Evolutionary conservation across 1,140 invertebrate genomes (phyloP).

Genomic region (Bombus pyrosoma): DNA sequence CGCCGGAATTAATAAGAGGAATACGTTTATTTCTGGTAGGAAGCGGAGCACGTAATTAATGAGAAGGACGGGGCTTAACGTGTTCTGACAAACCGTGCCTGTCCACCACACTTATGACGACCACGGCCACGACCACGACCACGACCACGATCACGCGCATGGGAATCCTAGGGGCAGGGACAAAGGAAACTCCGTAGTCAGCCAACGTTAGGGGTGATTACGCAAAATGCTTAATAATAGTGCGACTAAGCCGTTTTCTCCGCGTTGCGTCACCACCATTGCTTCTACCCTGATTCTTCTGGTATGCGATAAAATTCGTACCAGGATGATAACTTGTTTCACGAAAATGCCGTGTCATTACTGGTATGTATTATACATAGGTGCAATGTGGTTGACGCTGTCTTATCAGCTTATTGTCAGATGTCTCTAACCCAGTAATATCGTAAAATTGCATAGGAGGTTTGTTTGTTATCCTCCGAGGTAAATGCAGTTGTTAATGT

Average conservation of each 20-base stretch:
- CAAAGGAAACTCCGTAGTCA: conserved; percentile 63
- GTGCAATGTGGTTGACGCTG: neutral
- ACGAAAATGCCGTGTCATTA: neutral
- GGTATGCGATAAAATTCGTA: conserved; percentile 38
- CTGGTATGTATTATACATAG: neutral
- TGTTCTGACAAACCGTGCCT: conserved; percentile 62
- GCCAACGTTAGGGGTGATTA: conserved; percentile 63
- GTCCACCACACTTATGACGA: conserved; percentile 58
- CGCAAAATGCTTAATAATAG: conserved; percentile 68
- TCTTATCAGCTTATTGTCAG: neutral
- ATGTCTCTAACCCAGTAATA: neutral
- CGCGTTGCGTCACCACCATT: conserved; percentile 39
- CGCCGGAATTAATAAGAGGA: conserved; percentile 68
- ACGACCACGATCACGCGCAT: conserved; percentile 24
- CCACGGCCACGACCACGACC: conserved; percentile 6
- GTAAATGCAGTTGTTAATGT: too few species aligned
- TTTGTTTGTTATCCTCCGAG: too few species aligned
- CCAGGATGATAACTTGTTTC: conserved; percentile 22
- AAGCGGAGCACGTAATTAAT: conserved; percentile 66
- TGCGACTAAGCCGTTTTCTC: neutral
- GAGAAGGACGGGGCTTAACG: conserved; percentile 63
- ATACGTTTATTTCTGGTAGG: conserved; percentile 68
- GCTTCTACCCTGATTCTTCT: conserved; percentile 33
- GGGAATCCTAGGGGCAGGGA: conserved; percentile 29
- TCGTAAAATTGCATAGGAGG: neutral